Evolutionary conservation across 2,888 invertebrate genomes (phyloP).

Genomic region (Hyalella azteca): DNA sequence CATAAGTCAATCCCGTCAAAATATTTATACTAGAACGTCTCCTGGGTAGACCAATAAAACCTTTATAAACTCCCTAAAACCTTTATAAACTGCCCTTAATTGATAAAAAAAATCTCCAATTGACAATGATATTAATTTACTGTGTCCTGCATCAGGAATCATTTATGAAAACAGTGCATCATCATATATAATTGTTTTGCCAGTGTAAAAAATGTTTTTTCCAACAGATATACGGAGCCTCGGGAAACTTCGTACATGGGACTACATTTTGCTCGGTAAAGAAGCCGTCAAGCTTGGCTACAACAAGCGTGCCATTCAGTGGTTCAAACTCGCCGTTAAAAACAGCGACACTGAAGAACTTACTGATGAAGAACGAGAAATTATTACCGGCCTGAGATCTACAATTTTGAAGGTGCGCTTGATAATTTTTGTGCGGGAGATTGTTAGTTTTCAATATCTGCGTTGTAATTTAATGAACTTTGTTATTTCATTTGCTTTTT

Average conservation of each 20-base stretch:
- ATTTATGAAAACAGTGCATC: background rate
- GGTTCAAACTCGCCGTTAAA: conserved; percentile 62
- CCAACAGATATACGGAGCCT: conserved; percentile 41
- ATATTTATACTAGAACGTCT: too few species aligned
- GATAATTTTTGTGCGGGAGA: too few species aligned
- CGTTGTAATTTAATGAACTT: too few species aligned
- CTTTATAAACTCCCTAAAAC: too few species aligned
- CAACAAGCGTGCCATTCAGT: conserved; percentile 62
- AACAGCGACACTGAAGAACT: conserved; percentile 60
- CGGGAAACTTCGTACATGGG: conserved; percentile 61
- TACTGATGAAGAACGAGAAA: background rate
- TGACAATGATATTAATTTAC: background rate
- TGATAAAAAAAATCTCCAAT: too few species aligned
- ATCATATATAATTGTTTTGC: background rate
- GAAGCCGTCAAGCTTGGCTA: conserved; percentile 62
- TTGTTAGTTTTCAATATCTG: too few species aligned
- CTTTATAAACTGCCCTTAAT: too few species aligned
- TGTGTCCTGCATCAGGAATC: background rate
- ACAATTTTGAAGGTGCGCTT: background rate
- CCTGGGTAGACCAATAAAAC: too few species aligned
- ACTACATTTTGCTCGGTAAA: conserved; percentile 62
- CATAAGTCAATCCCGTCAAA: too few species aligned
- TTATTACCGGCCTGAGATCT: background rate
- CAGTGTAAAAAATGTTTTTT: background rate
- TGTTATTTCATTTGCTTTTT: too few species aligned